Evolutionary conservation across 2,797 vertebrate genomes (phyloP).

Genomic region (Neosilurus mollespiculum): DNA sequence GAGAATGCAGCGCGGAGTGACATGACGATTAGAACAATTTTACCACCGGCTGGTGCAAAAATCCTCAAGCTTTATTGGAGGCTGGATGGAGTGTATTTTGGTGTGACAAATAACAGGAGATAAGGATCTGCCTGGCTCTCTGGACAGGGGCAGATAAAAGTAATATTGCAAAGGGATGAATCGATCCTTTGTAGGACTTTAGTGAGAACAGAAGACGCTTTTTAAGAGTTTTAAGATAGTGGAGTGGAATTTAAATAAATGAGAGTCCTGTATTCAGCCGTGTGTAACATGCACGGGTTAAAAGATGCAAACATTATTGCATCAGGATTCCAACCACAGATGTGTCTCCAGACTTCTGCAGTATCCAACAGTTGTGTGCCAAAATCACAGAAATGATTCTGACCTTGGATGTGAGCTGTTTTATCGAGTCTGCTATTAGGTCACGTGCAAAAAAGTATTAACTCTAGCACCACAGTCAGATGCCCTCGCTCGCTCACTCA

Average conservation of each 20-base stretch:
- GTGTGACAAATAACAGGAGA: slow-evolving; percentile 47
- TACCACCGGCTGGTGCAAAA: slow-evolving; percentile 14
- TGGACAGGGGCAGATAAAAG: slow-evolving; percentile 40
- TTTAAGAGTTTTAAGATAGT: slow-evolving; percentile 40
- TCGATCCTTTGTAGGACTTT: slow-evolving; percentile 43
- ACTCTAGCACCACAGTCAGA: neutral
- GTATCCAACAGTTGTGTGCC: neutral
- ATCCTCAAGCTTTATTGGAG: slow-evolving; percentile 33
- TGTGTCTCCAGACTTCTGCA: neutral
- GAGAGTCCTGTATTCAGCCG: neutral
- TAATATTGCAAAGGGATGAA: slow-evolving; percentile 46
- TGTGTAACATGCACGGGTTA: neutral
- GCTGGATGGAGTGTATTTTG: slow-evolving; percentile 40
- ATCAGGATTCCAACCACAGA: neutral
- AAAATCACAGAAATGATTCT: neutral
- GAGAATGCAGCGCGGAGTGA: slow-evolving; percentile 37
- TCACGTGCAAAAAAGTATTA: neutral
- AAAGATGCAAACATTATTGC: neutral
- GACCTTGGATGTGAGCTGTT: slow-evolving; percentile 13
- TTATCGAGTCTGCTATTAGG: slow-evolving; percentile 2
- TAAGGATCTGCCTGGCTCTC: slow-evolving; percentile 49
- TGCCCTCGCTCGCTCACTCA: neutral
- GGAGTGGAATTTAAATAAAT: slow-evolving; percentile 13
- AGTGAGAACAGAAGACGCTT: slow-evolving; percentile 41
- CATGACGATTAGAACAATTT: slow-evolving; percentile 44